phyloP scores from a whole-genome alignment of 2,888 invertebrate species.

The Epirrhoe alternata region DNA sequence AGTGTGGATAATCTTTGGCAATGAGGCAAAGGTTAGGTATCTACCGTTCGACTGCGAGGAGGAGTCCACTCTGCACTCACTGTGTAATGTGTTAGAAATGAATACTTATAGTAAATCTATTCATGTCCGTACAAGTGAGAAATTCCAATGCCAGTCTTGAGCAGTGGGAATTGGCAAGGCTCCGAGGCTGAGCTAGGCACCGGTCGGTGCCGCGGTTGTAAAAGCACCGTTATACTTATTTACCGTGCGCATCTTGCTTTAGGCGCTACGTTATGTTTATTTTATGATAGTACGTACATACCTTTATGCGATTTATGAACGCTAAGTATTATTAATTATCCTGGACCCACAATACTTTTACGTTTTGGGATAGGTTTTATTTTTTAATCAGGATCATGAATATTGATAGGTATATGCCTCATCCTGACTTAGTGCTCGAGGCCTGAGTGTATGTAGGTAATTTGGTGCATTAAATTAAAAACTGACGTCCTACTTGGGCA shows the following conservation, averaged over 20 bases:
- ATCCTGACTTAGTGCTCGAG: neutral
- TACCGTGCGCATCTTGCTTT: constrained; percentile 81
- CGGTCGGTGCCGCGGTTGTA: constrained; percentile 74
- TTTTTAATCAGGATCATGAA: constrained; percentile 2
- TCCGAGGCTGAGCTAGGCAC: constrained; percentile 73
- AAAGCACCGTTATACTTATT: constrained; percentile 83
- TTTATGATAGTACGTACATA: constrained; percentile 47
- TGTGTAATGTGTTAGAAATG: constrained; percentile 33
- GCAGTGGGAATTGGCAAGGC: constrained; percentile 83
- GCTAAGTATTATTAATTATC: constrained; percentile 19
- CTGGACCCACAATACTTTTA: constrained; percentile 12
- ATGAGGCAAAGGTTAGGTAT: constrained; percentile 54
- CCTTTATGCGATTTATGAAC: constrained; percentile 18
- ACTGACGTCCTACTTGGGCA: neutral
- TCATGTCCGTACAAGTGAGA: constrained; percentile 77
- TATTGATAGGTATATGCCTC: neutral
- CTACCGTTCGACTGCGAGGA: constrained; percentile 17
- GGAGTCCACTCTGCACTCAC: constrained; percentile 10
- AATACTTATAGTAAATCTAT: constrained; percentile 61
- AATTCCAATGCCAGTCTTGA: constrained; percentile 72
- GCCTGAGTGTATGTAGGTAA: neutral
- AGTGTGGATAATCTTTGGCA: constrained; percentile 46
- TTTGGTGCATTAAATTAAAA: neutral
- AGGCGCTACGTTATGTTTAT: constrained; percentile 70
- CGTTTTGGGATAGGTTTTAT: neutral